phyloP scores from a whole-genome alignment of 2,797 vertebrate species.

The Melanotaenia boesemani region DNA sequence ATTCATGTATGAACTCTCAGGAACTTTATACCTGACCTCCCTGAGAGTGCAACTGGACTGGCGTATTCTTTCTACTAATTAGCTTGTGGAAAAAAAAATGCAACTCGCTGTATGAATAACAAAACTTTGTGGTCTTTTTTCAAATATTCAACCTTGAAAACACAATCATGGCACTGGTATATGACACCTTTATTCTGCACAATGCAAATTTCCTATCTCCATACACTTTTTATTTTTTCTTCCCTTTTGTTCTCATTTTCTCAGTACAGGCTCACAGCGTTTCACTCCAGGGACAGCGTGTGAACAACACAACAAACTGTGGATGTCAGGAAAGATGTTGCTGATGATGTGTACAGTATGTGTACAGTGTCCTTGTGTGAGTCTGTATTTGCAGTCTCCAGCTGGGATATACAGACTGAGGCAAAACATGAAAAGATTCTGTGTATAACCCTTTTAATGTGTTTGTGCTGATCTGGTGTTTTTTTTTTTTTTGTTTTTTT shows the following conservation, averaged over 20 bases:
- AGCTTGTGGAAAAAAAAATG: constrained; percentile 13
- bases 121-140: constrained; percentile 22
- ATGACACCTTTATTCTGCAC: constrained; percentile 15
- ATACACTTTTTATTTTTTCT: constrained; percentile 35
- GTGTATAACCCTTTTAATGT: not conserved
- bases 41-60: not conserved
- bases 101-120: not conserved
- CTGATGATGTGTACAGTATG: constrained; percentile 20
- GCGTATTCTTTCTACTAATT: not conserved
- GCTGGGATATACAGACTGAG: constrained; percentile 10
- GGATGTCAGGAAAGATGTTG: constrained; percentile 43
- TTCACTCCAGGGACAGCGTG: constrained; percentile 43
- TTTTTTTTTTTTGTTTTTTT: not conserved
- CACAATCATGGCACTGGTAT: constrained; percentile 11
- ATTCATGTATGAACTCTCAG: too few relatives aligned
- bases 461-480: not conserved
- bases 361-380: constrained; percentile 4
- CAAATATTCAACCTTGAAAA: constrained; percentile 31
- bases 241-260: constrained; percentile 23
- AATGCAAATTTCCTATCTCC: constrained; percentile 2
- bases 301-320: constrained; percentile 52
- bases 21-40: too few relatives aligned
- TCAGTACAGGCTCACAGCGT: not conserved
- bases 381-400: constrained; percentile 28
- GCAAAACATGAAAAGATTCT: constrained; percentile 26